These are phyloP conservation scores for Heterocephalus glaber DNA, from an alignment of 2,113 vertebrate genomes.

Conservation along the genomic window DNA sequence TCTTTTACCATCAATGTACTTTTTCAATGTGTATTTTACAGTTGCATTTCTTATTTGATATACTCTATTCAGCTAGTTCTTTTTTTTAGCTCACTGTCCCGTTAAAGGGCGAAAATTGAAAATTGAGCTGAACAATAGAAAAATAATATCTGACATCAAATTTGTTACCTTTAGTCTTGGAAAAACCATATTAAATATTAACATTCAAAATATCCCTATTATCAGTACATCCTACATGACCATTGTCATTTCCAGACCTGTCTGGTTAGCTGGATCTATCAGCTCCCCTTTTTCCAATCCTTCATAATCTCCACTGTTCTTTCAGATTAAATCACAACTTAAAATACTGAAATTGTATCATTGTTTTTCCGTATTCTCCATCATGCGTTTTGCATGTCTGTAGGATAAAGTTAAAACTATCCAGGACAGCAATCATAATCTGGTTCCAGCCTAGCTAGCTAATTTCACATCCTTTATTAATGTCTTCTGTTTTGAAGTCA, in stretches of 20 bases:
- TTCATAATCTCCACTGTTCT: background rate
- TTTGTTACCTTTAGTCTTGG: background rate
- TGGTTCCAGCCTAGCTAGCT: background rate
- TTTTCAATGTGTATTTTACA: background rate
- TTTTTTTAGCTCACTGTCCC: background rate
- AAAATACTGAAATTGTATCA: background rate
- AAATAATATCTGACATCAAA: background rate
- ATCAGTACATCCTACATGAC: background rate
- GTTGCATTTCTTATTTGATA: background rate
- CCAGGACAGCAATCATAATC: background rate
- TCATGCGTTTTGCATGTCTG: background rate
- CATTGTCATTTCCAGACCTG: background rate
- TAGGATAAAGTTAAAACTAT: background rate
- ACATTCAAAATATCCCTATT: background rate
- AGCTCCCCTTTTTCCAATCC: background rate
- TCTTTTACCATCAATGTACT: background rate
- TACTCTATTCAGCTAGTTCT: background rate
- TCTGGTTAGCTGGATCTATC: background rate
- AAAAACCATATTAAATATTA: background rate
- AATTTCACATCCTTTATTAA: background rate
- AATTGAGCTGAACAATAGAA: background rate
- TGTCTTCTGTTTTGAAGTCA: background rate
- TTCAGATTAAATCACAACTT: slow-evolving; percentile 1
- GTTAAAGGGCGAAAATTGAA: background rate
- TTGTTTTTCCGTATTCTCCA: background rate